phyloP scores from a whole-genome alignment of 2,888 invertebrate species.

The Taenaris catops region DNA sequence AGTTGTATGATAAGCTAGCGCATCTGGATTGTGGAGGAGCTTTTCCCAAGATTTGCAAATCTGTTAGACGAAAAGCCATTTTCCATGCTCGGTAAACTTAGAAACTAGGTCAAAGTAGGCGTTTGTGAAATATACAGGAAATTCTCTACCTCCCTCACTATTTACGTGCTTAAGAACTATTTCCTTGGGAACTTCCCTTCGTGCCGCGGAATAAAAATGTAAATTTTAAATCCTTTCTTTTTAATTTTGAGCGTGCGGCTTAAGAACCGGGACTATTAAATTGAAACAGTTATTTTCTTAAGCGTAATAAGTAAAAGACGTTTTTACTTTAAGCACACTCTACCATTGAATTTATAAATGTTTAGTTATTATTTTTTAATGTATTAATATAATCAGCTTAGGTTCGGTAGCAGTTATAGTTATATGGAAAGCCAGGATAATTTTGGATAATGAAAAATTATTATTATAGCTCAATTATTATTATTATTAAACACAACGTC shows the following conservation, averaged over 20 bases:
- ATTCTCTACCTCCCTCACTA: constrained; percentile 49
- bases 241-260: constrained; percentile 24
- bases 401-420: no score
- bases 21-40: constrained; percentile 24
- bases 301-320: background rate
- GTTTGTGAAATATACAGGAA: constrained; percentile 63
- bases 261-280: constrained; percentile 11
- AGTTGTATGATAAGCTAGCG: constrained; percentile 12
- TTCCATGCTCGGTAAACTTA: constrained; percentile 69
- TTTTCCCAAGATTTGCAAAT: constrained; percentile 56
- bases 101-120: constrained; percentile 74
- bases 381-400: background rate
- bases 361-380: background rate
- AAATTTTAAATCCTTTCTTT: constrained; percentile 39
- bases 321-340: background rate
- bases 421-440: no score
- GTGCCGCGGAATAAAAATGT: constrained; percentile 53
- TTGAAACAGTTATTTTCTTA: constrained; percentile 17
- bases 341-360: background rate
- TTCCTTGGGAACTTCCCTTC: constrained; percentile 44
- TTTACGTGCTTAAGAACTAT: constrained; percentile 70
- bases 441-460: no score
- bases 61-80: constrained; percentile 62
- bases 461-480: no score
- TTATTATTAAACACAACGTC: no score